Conservation (phyloP, 2,888 invertebrate genomes). For the Minunthozetes semirufus region DNA sequence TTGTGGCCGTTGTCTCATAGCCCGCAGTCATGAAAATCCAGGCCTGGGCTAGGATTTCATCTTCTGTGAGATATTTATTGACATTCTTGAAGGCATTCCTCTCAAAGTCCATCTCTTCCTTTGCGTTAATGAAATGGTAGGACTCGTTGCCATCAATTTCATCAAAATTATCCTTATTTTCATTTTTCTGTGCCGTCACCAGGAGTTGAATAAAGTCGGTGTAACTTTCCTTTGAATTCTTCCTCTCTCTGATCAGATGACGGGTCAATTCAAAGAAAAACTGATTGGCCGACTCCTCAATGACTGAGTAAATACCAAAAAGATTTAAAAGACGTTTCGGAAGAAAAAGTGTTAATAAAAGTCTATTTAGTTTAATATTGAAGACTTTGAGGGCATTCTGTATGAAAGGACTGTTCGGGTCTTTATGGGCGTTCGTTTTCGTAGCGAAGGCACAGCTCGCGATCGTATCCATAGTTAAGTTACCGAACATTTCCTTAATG, state of each 20-base stretch:
- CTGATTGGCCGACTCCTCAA: background rate
- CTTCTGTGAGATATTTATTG: conserved; percentile 31
- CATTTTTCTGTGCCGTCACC: background rate
- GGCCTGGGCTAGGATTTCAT: conserved; percentile 50
- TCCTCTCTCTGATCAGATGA: background rate
- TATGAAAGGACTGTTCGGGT: background rate
- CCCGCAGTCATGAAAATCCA: conserved; percentile 60
- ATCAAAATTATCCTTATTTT: background rate
- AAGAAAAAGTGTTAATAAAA: background rate
- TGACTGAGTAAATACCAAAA: background rate
- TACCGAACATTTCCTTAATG: background rate
- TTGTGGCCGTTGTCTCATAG: conserved; percentile 59
- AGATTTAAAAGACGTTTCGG: too few relatives aligned
- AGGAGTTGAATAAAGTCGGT: conserved; percentile 24
- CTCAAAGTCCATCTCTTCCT: background rate
- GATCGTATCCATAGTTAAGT: conserved; percentile 16
- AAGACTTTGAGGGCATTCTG: background rate
- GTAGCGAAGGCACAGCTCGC: conserved; percentile 24
- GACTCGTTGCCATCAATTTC: background rate
- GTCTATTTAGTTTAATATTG: background rate
- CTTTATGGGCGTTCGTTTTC: background rate
- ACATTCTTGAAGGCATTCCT: conserved; percentile 41
- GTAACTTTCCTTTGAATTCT: background rate
- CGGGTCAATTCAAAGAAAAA: background rate
- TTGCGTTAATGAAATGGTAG: background rate